Base-by-base conservation (phyloP, 1,140 invertebrate genomes). In the Tetramorium simillimum region DNA sequence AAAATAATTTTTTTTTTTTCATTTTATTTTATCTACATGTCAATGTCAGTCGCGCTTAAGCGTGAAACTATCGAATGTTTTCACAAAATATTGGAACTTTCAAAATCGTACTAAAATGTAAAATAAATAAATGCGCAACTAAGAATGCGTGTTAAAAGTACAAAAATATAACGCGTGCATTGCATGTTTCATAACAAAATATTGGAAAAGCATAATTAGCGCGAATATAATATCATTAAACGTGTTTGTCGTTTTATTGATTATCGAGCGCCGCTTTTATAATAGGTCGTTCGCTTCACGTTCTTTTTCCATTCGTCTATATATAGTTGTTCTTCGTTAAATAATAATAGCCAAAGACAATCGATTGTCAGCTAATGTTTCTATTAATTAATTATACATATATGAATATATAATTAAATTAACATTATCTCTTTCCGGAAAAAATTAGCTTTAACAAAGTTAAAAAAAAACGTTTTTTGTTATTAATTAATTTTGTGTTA, bases 241-340 rank as follows among this genome's bases (percentile, higher is more conserved):
- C 58, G 43, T 28, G 33, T 53, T 77, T 85, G 73, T 85, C 46
- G 37, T 63, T 85, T 78, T 63, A 78, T 85, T 65, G 46, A 85
- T 77, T 65, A 85, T 77, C 62, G 37, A n/a, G 16, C 53, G 14
- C 5, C 16, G 73, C 60, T 63, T 63, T 85, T 65, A 18, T 65
- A 78, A 78, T 16, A 43, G 37, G 46, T 65, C 43, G 37, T 65
- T 78, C 33, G n/a, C 46, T 78, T 65, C 40, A 56, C 21, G 14
- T 78, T 65, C 46, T 78, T 78, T 63, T 67, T 33, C 43, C 40
- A 7, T 78, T 40, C 33, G 0, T 16, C 43, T 56, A n/a, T 84
- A 82, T 87, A 65, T 81, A 84, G 33, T 75, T 46, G 40, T 2
- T 21, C 24, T 60, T 9, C 69, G 16, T 84, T 84, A 75, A 73